These are phyloP conservation scores for Geococcyx californianus DNA, from an alignment of 2,113 vertebrate species.

Conservation along the genomic window DNA sequence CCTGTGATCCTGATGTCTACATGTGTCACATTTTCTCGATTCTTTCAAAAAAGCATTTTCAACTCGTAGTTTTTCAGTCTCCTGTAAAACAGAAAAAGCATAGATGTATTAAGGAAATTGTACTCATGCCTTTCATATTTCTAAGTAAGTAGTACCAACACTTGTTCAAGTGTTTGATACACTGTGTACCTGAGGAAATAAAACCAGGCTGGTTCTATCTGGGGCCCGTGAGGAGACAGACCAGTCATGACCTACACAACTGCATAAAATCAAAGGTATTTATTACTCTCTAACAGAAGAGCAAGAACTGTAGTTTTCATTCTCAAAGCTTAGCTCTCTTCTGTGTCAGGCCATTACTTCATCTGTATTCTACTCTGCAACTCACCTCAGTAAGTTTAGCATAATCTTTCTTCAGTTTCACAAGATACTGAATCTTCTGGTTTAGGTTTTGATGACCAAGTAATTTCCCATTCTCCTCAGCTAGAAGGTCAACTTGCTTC, in stretches of 20 bases:
- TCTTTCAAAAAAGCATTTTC: slow-evolving; percentile 80
- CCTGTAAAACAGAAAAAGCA: slow-evolving; percentile 68
- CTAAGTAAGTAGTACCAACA: neutral
- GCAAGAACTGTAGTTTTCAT: neutral
- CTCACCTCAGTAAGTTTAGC: slow-evolving; percentile 87
- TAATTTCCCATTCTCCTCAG: slow-evolving; percentile 93
- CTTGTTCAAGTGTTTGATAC: neutral
- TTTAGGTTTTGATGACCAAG: slow-evolving; percentile 93
- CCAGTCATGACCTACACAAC: neutral
- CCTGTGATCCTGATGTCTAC: neutral
- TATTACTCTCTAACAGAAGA: neutral
- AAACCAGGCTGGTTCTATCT: neutral
- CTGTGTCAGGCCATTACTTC: neutral
- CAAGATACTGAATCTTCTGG: slow-evolving; percentile 95
- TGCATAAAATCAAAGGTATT: neutral
- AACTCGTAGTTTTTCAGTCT: slow-evolving; percentile 81
- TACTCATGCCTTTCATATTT: neutral
- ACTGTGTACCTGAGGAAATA: neutral
- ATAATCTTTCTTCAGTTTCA: slow-evolving; percentile 93
- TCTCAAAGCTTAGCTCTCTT: neutral
- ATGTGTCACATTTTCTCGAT: slow-evolving; percentile 49
- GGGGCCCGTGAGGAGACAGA: neutral
- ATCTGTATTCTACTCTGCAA: neutral
- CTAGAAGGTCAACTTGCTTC: slow-evolving; percentile 84
- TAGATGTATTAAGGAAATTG: neutral